phyloP scores from a whole-genome alignment of 2,888 invertebrate genomes.

The Molanna angustata region DNA sequence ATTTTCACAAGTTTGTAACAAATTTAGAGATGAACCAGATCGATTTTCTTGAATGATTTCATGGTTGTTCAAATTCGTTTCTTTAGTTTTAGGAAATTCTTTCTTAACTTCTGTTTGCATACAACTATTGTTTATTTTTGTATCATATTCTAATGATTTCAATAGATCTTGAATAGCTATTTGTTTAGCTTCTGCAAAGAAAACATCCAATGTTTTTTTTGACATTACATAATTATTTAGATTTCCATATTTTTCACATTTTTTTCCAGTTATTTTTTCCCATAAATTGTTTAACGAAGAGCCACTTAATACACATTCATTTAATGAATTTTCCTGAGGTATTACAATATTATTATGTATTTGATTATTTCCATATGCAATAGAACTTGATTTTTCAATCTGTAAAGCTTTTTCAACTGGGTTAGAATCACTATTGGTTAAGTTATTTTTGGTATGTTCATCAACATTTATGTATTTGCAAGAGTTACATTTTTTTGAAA shows the following conservation, averaged over 20 bases:
- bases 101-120: too few species aligned
- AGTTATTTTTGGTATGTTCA: neutral
- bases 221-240: constrained; percentile 15
- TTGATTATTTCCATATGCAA: too few species aligned
- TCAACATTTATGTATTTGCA: neutral
- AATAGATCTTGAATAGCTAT: constrained; percentile 18
- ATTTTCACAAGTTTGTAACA: too few species aligned
- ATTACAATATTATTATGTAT: neutral
- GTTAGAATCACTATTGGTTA: neutral
- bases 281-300: constrained; percentile 19
- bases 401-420: too few species aligned
- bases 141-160: constrained; percentile 10
- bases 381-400: too few species aligned
- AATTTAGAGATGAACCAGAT: too few species aligned
- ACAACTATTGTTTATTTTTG: neutral
- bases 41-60: too few species aligned
- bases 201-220: constrained; percentile 16
- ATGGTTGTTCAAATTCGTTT: too few species aligned
- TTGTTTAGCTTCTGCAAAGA: constrained; percentile 22
- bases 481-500: neutral
- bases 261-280: constrained; percentile 24
- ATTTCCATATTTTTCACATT: constrained; percentile 12
- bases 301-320: constrained; percentile 10
- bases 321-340: neutral
- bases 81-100: too few species aligned